Evolutionary conservation across 2,888 invertebrate species (phyloP), one percentile per base, ranked within the genome.

Genomic region (Mesochorus sp.): DNA sequence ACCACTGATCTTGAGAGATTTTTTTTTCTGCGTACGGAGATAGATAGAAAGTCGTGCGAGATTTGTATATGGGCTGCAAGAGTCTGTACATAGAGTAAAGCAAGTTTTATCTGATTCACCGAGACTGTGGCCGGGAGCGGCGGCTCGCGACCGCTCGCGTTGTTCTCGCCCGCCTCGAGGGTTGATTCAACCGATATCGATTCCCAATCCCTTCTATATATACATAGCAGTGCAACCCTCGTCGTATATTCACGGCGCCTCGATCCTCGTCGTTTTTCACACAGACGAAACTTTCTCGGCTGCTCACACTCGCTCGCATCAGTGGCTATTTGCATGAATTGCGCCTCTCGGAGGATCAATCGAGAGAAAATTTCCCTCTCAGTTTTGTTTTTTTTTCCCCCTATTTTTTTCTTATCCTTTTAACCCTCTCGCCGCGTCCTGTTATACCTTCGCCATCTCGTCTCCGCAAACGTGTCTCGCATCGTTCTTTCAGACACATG

Each of bases 141-240:
- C 47, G 75, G 39, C 55, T 44, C 61, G 26, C 61, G n/a, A 28
- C n/a, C 44, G 42, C 28, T 14, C 34, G 2, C 53, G 34, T 8
- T 51, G 49, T 31, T 55, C 14, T 24, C 64, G 3, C 55, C 10
- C 64, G 49, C 57, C 24, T 34, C 64, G 55, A 67, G 75, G 61
- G 47, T 68, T 68, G 75, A 78, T 80, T 78, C 68, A 53, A n/a
- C 51, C 66, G 55, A 78, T 71, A 75, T 80, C 80, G 73, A 72
- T 80, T 75, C 59, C 49, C 68, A 64, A 78, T 76, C 51, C 51
- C 6, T 6, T 37, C 49, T 44, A 42, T 42, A 74, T 47, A 28
- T 8, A 44, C 14, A 55, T n/a, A 24, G 44, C 42, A 10, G n/a
- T 12, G 31, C 10, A 31, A 31, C 10, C 5, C 31, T 31, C 21